phyloP scores from a whole-genome alignment of 2,888 invertebrate genomes.

The Rotaria magnacalcarata region DNA sequence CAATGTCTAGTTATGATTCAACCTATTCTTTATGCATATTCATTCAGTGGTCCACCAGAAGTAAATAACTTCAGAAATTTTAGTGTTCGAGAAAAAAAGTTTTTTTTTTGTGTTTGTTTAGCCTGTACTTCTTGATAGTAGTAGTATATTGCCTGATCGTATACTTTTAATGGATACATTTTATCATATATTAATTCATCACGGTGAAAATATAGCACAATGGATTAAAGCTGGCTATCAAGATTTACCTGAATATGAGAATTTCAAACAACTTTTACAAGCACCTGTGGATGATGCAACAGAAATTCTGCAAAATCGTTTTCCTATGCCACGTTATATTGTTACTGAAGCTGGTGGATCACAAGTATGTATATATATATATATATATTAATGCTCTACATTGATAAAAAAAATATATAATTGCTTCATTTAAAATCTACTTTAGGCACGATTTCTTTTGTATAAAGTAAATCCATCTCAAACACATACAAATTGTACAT shows the following conservation, averaged over 20 bases:
- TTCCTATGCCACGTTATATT: slow-evolving; percentile 97
- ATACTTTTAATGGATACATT: slow-evolving; percentile 99
- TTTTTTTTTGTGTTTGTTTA: slow-evolving; percentile 57
- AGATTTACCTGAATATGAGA: slow-evolving; percentile 91
- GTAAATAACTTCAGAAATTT: not conserved
- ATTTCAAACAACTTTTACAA: slow-evolving; percentile 87
- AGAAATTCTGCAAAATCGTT: slow-evolving; percentile 87
- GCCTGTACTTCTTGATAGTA: slow-evolving; percentile 91
- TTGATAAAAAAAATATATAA: not conserved
- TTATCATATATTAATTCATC: slow-evolving; percentile 98
- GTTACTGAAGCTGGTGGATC: slow-evolving; percentile 99
- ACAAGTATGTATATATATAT: slow-evolving; percentile 65
- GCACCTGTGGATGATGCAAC: slow-evolving; percentile 95
- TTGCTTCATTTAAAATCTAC: not conserved
- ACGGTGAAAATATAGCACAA: slow-evolving; percentile 95
- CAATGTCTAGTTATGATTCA: slow-evolving; percentile 99
- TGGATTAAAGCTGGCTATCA: slow-evolving; percentile 91
- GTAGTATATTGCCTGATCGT: slow-evolving; percentile 90
- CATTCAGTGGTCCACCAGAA: slow-evolving; percentile 73
- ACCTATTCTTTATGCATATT: slow-evolving; percentile 95
- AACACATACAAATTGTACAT: slow-evolving; percentile 93
- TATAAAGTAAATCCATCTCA: slow-evolving; percentile 99
- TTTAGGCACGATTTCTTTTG: slow-evolving; percentile 82
- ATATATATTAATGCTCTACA: not conserved
- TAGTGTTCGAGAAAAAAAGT: not conserved